A percentile compares a stretch with the other conserved stretches of the same genome.
Conservation (phyloP, 1,140 invertebrate species). For the Drosophila mauritiana region DNA sequence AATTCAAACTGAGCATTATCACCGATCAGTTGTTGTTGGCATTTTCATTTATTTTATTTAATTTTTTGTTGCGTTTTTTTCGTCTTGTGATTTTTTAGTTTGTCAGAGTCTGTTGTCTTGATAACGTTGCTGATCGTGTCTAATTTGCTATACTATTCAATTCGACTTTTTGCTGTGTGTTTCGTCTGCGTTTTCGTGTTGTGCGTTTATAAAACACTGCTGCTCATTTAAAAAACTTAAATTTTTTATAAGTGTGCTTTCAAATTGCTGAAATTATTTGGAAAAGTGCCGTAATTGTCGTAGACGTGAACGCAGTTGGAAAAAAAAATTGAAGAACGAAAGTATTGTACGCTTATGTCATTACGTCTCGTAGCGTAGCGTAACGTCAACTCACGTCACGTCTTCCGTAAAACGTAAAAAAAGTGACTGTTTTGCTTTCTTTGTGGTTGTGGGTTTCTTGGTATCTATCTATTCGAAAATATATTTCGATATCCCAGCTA, state of each 20-base stretch:
- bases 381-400: constrained; percentile 65
- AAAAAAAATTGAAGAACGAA: constrained; percentile 21
- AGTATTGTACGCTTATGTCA: constrained; percentile 75
- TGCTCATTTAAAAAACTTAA: constrained; percentile 21
- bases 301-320: constrained; percentile 26
- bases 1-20: constrained; percentile 59
- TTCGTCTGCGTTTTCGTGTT: constrained; percentile 65
- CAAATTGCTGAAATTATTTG: not conserved
- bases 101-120: constrained; percentile 84
- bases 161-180: constrained; percentile 55
- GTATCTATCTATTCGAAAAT: constrained; percentile 25
- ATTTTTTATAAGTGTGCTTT: too few relatives aligned
- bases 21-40: constrained; percentile 15
- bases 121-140: constrained; percentile 78
- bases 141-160: constrained; percentile 51
- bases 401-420: constrained; percentile 46
- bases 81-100: constrained; percentile 72
- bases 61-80: constrained; percentile 39
- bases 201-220: constrained; percentile 47
- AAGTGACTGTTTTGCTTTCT: constrained; percentile 69
- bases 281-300: constrained; percentile 68
- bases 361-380: constrained; percentile 73
- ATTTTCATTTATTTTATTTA: constrained; percentile 35
- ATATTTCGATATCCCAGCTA: constrained; percentile 19
- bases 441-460: constrained; percentile 72